Evolutionary conservation across 2,113 vertebrate species (phyloP).

Genomic region (Patagioenas fasciata): DNA sequence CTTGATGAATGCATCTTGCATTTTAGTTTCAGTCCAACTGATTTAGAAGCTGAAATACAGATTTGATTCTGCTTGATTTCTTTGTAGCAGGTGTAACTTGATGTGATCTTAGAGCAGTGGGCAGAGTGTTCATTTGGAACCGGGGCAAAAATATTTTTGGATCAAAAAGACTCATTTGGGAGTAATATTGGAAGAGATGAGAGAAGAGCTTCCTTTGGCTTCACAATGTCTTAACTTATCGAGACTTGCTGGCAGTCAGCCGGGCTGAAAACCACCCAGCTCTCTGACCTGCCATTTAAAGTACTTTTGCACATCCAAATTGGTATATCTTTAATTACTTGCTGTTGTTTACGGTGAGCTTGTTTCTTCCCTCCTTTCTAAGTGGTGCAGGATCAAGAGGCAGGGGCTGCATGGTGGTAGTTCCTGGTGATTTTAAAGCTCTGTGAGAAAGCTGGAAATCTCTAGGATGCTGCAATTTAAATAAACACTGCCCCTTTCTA

Average conservation of each 20-base stretch:
- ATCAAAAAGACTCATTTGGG: not conserved
- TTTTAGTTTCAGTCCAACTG: not conserved
- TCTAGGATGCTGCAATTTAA: not conserved
- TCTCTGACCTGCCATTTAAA: not conserved
- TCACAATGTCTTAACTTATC: rapidly evolving
- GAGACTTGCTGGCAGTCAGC: not conserved
- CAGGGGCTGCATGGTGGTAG: not conserved
- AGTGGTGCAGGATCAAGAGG: rapidly evolving
- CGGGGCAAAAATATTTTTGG: not conserved
- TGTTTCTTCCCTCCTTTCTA: not conserved
- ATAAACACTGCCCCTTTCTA: not conserved
- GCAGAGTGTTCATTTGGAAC: not conserved
- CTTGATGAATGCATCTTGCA: not conserved
- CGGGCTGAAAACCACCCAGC: not conserved
- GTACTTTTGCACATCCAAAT: not conserved
- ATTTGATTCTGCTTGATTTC: not conserved
- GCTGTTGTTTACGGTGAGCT: not conserved
- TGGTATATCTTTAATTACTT: not conserved
- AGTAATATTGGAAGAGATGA: not conserved
- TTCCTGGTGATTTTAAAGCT: not conserved
- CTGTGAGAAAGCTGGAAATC: not conserved
- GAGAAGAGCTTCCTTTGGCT: not conserved
- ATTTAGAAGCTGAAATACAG: not conserved
- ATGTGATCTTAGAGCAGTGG: not conserved
- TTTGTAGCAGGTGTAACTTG: not conserved